Evolutionary conservation across 2,113 vertebrate genomes (phyloP).

Genomic region (Phalacrocorax carbo): DNA sequence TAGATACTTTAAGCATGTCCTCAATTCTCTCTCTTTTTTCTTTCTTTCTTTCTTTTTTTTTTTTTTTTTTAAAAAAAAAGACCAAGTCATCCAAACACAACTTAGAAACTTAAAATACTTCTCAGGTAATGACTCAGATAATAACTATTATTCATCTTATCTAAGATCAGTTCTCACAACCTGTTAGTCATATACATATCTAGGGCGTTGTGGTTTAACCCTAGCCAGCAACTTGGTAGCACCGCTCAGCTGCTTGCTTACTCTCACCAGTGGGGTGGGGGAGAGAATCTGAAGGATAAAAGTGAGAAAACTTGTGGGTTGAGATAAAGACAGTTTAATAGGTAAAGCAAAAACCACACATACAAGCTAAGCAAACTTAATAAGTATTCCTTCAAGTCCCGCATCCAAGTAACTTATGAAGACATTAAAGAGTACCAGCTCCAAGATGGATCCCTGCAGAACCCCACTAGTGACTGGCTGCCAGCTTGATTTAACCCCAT

Average conservation of each 20-base stretch:
- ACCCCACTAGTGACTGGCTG: no score
- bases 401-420: no score
- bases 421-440: no score
- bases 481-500: no score
- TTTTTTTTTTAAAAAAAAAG: no score
- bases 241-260: neutral
- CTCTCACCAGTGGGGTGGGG: neutral
- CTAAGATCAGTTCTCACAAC: neutral
- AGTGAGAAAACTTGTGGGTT: neutral
- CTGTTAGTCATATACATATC: neutral
- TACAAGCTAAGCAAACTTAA: neutral
- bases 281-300: neutral
- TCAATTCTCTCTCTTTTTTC: no score
- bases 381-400: no score
- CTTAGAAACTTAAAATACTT: neutral
- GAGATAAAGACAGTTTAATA: neutral
- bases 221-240: neutral
- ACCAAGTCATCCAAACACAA: neutral
- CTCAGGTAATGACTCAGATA: neutral
- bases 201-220: neutral
- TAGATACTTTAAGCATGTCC: neutral
- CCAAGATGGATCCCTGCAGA: no score
- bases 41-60: fast-evolving
- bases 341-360: neutral
- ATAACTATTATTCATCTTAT: neutral